Conservation (phyloP, 92 coral and sea anemone genomes). For the Zoanthus solanderi region DNA sequence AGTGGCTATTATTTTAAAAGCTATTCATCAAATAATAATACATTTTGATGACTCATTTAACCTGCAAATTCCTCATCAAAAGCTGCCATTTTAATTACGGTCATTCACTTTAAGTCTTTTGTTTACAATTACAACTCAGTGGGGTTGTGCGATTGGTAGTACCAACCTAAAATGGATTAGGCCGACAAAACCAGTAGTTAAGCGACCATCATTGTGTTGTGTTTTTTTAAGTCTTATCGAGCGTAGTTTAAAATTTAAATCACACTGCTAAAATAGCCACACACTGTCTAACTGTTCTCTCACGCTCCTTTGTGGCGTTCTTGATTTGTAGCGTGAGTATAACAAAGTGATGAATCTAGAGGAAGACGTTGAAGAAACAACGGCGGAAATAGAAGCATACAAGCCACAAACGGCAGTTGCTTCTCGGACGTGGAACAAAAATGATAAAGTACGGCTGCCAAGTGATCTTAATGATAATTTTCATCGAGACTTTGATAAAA, state of each 20-base stretch:
- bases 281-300: not conserved
- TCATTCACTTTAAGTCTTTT: not conserved
- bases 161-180: not conserved
- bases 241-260: not conserved
- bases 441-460: not conserved
- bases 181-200: not conserved
- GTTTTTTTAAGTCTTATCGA: not conserved
- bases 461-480: not conserved
- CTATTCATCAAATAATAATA: not conserved
- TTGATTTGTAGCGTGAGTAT: constrained; percentile 31
- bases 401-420: not conserved
- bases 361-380: not conserved
- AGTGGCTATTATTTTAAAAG: too few species aligned
- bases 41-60: not conserved
- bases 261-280: not conserved
- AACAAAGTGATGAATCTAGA: not conserved
- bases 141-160: constrained; percentile 29
- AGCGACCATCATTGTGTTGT: not conserved
- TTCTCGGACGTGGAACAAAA: constrained; percentile 3
- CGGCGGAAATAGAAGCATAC: not conserved
- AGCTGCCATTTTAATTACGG: not conserved
- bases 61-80: not conserved
- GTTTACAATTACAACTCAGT: constrained; percentile 4
- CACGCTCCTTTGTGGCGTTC: not conserved
- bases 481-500: constrained; percentile 3